Evolutionary conservation across 2,113 vertebrate genomes (phyloP).

Genomic region (Python bivittatus): DNA sequence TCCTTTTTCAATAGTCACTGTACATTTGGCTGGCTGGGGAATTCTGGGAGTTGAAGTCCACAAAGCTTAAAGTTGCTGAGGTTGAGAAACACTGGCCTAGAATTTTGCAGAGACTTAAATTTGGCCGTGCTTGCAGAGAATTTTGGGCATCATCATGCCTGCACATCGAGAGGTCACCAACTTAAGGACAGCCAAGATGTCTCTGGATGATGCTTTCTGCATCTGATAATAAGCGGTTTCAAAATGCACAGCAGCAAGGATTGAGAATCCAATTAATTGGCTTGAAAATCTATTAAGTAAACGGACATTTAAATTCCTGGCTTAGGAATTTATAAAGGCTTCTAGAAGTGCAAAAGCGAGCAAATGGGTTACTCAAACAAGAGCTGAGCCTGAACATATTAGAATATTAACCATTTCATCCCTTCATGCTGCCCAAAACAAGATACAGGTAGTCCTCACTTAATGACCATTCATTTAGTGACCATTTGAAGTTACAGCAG

Average conservation of each 20-base stretch:
- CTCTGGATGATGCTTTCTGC: not conserved
- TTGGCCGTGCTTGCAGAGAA: not conserved
- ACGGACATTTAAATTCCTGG: not conserved
- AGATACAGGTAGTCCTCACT: too few relatives aligned
- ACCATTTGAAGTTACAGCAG: too few relatives aligned
- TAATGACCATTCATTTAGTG: too few relatives aligned
- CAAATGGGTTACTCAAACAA: slow-evolving; percentile 26
- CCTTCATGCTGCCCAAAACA: slow-evolving; percentile 3
- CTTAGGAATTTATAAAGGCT: not conserved
- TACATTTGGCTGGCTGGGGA: too few relatives aligned
- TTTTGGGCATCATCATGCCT: not conserved
- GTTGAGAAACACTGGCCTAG: not conserved
- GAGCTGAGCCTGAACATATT: slow-evolving; percentile 5
- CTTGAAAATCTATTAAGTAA: slow-evolving; percentile 11
- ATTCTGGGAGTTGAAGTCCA: too few relatives aligned
- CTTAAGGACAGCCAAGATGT: not conserved
- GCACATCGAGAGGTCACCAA: not conserved
- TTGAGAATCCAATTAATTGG: not conserved
- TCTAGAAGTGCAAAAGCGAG: not conserved
- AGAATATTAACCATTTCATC: slow-evolving; percentile 26
- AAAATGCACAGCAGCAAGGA: not conserved
- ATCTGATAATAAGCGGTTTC: not conserved
- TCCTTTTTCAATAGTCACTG: too few relatives aligned
- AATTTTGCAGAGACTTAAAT: not conserved
- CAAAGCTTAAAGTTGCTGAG: too few relatives aligned